Conservation (phyloP, 2,113 vertebrate genomes). For the Campylomormyrus tamandua region DNA sequence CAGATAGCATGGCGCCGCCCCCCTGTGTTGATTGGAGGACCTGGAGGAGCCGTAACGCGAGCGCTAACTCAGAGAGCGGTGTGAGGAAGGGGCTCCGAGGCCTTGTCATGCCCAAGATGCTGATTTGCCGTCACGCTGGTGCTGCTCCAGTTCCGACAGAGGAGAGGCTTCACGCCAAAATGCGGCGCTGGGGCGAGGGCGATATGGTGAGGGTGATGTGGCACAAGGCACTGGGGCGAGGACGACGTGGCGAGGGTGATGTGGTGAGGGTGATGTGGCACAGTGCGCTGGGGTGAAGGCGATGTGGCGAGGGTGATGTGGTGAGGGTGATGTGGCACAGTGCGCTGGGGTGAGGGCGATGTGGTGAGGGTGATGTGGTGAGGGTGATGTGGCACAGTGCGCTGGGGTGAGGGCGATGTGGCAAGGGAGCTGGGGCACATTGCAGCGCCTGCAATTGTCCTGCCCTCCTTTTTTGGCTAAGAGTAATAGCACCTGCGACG, state of each 20-base stretch:
- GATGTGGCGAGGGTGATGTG: too few species aligned
- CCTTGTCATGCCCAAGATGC: not conserved
- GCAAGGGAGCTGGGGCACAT: too few species aligned
- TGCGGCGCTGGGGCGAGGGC: too few species aligned
- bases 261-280: too few species aligned
- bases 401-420: too few species aligned
- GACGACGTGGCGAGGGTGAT: too few species aligned
- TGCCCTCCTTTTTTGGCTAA: not conserved
- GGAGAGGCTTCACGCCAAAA: not conserved
- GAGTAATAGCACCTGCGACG: not conserved
- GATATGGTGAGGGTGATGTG: too few species aligned
- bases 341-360: accelerated
- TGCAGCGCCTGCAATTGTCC: not conserved
- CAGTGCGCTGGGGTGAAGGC: too few species aligned
- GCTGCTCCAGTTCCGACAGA: not conserved
- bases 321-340: too few species aligned
- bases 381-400: too few species aligned
- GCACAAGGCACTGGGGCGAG: too few species aligned
- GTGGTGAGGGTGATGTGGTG: too few species aligned
- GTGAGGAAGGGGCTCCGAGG: not conserved
- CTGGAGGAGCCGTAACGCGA: not conserved
- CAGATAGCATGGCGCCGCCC: not conserved
- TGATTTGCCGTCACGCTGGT: not conserved
- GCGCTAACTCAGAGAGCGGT: not conserved
- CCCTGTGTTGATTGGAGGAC: not conserved